Percentiles rank a stretch among this genome's conserved stretches.
These are phyloP conservation scores for Drosophila parvula DNA, from an alignment of 1,140 invertebrate species.

Conservation along the genomic window DNA sequence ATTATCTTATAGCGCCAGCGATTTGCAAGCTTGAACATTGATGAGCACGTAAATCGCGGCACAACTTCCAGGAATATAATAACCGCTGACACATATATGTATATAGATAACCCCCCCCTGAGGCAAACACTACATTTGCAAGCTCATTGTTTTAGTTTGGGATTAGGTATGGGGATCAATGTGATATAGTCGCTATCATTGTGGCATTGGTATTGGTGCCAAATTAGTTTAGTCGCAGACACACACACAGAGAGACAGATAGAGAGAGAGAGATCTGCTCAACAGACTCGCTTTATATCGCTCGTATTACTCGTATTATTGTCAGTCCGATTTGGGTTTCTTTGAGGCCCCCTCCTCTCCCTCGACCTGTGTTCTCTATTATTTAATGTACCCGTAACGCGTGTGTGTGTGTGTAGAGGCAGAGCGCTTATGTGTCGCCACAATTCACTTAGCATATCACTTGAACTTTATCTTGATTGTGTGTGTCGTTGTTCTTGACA, in stretches of 20 bases:
- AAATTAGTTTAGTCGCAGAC: constrained; percentile 35
- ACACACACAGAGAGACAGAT: neutral
- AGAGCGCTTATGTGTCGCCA: constrained; percentile 40
- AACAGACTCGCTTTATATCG: constrained; percentile 19
- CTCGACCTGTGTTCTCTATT: constrained; percentile 57
- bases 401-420: constrained; percentile 16
- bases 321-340: constrained; percentile 23
- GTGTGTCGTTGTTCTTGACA: constrained; percentile 38
- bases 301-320: constrained; percentile 21
- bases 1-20: constrained; percentile 22
- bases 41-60: constrained; percentile 39
- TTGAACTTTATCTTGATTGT: constrained; percentile 80
- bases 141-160: constrained; percentile 56
- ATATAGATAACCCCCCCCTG: neutral
- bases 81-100: neutral
- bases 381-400: constrained; percentile 49
- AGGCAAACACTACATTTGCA: constrained; percentile 18
- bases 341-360: constrained; percentile 38
- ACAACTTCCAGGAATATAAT: constrained; percentile 6
- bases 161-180: constrained; percentile 28
- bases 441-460: constrained; percentile 79
- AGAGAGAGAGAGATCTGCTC: neutral
- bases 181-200: constrained; percentile 23
- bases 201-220: constrained; percentile 3
- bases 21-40: constrained; percentile 20